Evolutionary conservation across 2,888 invertebrate species (phyloP), one percentile per base, ranked within the genome.

Genomic region (Tetragonisca angustula): DNA sequence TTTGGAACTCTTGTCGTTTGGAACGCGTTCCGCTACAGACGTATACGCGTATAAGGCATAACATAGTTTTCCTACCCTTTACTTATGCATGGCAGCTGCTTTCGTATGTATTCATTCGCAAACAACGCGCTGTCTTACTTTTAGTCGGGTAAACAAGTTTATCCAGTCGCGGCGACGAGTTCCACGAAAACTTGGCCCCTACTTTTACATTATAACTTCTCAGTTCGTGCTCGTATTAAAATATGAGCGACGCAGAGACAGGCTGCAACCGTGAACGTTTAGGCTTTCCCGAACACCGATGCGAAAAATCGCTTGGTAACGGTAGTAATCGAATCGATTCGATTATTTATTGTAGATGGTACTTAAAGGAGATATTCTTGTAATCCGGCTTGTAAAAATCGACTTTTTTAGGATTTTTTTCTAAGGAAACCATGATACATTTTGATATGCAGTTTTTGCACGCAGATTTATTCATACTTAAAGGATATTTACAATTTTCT

Each of bases 131-230:
- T 65, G 80, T 84, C 85, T 84, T 84, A 85, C 85, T 84, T 85
- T 80, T 84, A 80, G 80, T 67, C 56, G 49, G n/a, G 80, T 76
- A 84, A 85, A 85, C 85, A 85, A 85, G 85, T 85, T 85, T 85
- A 85, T 81, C 74, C 77, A 84, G 81, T 75, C 81, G 75, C 76
- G 77, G 54, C 64, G 85, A 65, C 65, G 71, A 81, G 77, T 85
- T 81, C 54, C 50, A 17, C 56, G 81, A 67, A 62, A 85, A 85
- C 71, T 85, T 78, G 71, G 67, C 49, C 59, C 36, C 75, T 69
- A 70, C 76, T 85, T 85, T 81, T 85, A 52, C 77, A 78, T 85
- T 85, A 75, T 77, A 85, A 85, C 76, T 84, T 84, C 84, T 15
- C 19, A 32, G 59, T 62, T 56, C 27, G 73, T 67, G 67, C 61